Evolutionary conservation across 2,888 invertebrate genomes (phyloP).

Genomic region (Ctena decussata): DNA sequence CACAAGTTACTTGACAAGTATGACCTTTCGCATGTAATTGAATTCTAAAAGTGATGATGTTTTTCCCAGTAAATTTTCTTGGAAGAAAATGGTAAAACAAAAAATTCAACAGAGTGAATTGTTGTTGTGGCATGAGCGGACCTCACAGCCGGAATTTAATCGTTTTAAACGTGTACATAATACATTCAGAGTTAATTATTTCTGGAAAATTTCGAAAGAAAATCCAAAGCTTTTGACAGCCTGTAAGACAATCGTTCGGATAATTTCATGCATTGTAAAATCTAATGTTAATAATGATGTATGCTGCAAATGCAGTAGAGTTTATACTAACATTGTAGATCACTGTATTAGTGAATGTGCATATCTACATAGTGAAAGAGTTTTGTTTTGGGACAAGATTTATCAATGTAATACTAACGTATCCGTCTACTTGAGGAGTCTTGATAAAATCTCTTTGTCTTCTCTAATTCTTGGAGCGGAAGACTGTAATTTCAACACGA

Average conservation of each 20-base stretch:
- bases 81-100: background rate
- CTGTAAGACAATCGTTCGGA: background rate
- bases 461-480: background rate
- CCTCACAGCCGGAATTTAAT: background rate
- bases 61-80: background rate
- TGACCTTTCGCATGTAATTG: background rate
- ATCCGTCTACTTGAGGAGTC: background rate
- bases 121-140: background rate
- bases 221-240: background rate
- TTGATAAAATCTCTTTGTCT: background rate
- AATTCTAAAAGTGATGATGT: background rate
- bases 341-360: background rate
- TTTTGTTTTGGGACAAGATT: background rate
- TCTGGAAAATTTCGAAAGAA: background rate
- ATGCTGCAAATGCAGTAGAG: background rate
- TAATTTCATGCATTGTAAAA: background rate
- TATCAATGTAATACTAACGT: background rate
- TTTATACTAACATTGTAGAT: background rate
- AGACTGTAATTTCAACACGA: too few relatives aligned
- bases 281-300: background rate
- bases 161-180: background rate
- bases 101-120: background rate
- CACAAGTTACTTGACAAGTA: slow-evolving; percentile 1
- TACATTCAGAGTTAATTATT: background rate
- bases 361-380: background rate